Base-by-base conservation (phyloP, 2,888 invertebrate species). In the Dromius quadrimaculatus region DNA sequence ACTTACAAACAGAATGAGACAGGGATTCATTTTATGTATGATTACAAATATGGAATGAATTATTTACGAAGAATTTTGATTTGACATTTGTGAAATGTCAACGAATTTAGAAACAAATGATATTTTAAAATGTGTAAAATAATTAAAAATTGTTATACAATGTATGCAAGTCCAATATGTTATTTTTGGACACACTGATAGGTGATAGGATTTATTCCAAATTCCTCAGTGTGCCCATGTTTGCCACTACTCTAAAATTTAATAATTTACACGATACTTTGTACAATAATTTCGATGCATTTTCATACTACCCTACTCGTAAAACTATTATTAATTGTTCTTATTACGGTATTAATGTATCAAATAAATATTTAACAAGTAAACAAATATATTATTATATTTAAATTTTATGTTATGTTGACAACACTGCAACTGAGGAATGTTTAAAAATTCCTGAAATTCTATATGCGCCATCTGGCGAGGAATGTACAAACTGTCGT, bases 371-470 rank as follows among this genome's bases (percentile, higher is more conserved):
- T 32, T 32, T 32, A 6, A 32, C 9, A 6, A 6, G 32, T 32
- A 6, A 32, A 32, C 5, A 32, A 9, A 32, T 32, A 32, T 6
- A 6, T 32, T 5, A 32, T 32, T 6, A 32, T 32, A 32, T 6
- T 32, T 32, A 9, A 32, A 32, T 32, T 32, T 32, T 32, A 32
- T 6, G 32, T 32, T 61, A 5, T 22, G 34, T 59, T 47, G 50
- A 62, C 11, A 17, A 70, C 36, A 45, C 70, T 70, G 62, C 3
- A 5, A 20, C 22, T 22, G n/a, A 20, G 68, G 68, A 59, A 68
- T 68, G 68, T 68, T 68, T 59, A 68, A 68, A 68, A 68, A 68
- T 70, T 70, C 62, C 70, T 50, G 47, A 70, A 47, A 70, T 70
- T 62, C 38, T 38, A 61, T 22, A 62, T 70, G 38, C 45, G 70